These are phyloP conservation scores for Eufriesea mexicana DNA, from an alignment of 1,140 invertebrate species.

Conservation along the genomic window DNA sequence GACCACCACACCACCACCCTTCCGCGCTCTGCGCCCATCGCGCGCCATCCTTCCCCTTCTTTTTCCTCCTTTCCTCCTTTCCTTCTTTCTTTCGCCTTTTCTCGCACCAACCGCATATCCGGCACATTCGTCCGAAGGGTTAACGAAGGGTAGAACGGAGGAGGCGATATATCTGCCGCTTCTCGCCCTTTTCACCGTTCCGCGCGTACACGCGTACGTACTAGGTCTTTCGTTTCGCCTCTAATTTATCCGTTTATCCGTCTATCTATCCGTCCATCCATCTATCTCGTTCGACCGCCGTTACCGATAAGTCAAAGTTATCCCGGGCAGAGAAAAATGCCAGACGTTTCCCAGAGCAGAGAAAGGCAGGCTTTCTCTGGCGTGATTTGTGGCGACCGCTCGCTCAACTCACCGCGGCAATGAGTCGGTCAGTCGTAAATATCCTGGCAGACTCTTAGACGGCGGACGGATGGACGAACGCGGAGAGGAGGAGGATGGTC, in stretches of 20 bases:
- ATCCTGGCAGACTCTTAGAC: constrained; percentile 72
- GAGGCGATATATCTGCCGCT: too few species aligned
- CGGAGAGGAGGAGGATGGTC: constrained; percentile 31
- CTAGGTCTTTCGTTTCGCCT: background rate
- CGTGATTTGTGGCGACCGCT: constrained; percentile 82
- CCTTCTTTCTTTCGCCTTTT: constrained; percentile 23
- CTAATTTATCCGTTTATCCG: background rate
- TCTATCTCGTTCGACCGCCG: constrained; percentile 69
- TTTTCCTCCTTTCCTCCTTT: constrained; percentile 40
- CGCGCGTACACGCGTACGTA: too few species aligned
- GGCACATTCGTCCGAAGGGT: too few species aligned
- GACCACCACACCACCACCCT: constrained; percentile 19
- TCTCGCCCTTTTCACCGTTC: too few species aligned
- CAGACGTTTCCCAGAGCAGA: constrained; percentile 81
- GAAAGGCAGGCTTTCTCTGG: constrained; percentile 80
- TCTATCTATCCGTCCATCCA: constrained; percentile 1
- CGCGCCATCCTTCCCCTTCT: background rate
- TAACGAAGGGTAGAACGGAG: too few species aligned
- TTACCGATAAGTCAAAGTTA: constrained; percentile 83
- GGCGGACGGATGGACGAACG: constrained; percentile 66
- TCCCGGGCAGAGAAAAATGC: constrained; percentile 80
- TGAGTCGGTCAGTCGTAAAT: constrained; percentile 83
- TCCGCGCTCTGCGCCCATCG: background rate
- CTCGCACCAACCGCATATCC: too few species aligned
- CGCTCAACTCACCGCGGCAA: constrained; percentile 81